Percentiles rank a stretch among this genome's conserved stretches.
Evolutionary conservation across 2,888 invertebrate genomes (phyloP).

Genomic region (Sympetrum striolatum): DNA sequence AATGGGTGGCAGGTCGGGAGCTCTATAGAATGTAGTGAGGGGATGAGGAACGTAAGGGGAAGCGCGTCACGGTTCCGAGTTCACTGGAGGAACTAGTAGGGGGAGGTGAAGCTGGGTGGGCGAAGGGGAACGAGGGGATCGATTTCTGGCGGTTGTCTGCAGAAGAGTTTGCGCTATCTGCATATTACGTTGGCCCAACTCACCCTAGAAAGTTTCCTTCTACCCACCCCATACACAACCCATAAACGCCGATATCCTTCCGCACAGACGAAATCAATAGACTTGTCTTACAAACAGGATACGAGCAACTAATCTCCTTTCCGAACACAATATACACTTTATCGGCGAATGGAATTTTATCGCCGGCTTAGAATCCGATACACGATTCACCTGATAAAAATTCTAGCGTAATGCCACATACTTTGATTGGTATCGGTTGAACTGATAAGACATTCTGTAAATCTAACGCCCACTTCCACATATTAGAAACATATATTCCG

Average conservation of each 20-base stretch:
- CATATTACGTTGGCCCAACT: conserved; percentile 41
- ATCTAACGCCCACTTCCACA: no score
- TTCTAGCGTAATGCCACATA: no score
- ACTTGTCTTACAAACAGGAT: background rate
- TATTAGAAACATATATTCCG: no score
- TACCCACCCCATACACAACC: conserved; percentile 11
- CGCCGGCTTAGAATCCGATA: no score
- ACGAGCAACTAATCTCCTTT: background rate
- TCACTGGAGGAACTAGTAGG: conserved; percentile 38
- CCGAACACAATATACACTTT: no score
- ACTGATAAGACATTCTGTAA: no score
- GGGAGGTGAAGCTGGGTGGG: conserved; percentile 39
- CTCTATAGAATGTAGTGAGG: conserved; percentile 15
- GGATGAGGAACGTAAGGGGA: conserved; percentile 11
- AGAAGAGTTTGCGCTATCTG: conserved; percentile 42
- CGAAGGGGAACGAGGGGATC: conserved; percentile 33
- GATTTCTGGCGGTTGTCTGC: conserved; percentile 41
- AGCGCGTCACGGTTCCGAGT: conserved; percentile 38
- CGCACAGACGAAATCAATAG: conserved; percentile 37
- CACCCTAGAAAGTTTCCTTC: conserved; percentile 29
- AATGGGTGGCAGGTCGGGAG: conserved; percentile 9
- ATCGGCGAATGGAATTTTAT: no score
- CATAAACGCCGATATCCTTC: conserved; percentile 3
- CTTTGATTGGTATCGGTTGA: no score
- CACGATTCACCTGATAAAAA: no score